These are phyloP conservation scores for Oryctes rhinoceros DNA, from an alignment of 1,140 invertebrate species.

Conservation along the genomic window DNA sequence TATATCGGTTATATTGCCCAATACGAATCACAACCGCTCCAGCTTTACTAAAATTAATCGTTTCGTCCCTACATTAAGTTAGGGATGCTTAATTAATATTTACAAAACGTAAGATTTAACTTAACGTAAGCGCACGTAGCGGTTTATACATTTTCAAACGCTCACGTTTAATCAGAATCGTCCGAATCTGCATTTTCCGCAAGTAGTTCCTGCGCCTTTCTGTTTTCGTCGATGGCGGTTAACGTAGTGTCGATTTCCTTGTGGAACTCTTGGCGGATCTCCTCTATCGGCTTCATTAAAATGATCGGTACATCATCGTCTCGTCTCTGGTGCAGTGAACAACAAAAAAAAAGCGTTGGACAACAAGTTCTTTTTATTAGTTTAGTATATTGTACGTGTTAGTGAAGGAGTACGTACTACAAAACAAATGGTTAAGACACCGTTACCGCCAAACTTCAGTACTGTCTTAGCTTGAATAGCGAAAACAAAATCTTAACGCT, in stretches of 20 bases:
- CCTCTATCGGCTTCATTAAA: constrained; percentile 77
- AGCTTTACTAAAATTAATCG: no score
- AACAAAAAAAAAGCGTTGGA: constrained; percentile 29
- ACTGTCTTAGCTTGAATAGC: neutral
- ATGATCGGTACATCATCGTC: constrained; percentile 92
- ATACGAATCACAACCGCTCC: no score
- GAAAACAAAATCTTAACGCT: constrained; percentile 32
- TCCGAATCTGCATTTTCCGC: neutral
- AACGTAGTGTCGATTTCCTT: constrained; percentile 71
- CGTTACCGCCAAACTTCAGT: neutral
- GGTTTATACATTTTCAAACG: neutral
- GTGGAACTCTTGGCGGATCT: constrained; percentile 73
- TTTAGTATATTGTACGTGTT: neutral
- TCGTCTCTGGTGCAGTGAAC: constrained; percentile 78
- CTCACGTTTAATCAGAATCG: neutral
- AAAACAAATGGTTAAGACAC: neutral
- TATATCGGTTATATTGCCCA: no score
- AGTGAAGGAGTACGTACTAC: neutral
- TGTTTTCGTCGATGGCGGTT: constrained; percentile 51
- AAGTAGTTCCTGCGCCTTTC: constrained; percentile 41
- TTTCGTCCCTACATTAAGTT: no score
- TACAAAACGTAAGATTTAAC: no score
- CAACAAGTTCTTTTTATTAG: neutral
- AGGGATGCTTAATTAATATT: no score
- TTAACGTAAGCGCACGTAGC: no score